These are phyloP conservation scores for Meles meles DNA, from an alignment of 2,113 vertebrate genomes.

Conservation along the genomic window DNA sequence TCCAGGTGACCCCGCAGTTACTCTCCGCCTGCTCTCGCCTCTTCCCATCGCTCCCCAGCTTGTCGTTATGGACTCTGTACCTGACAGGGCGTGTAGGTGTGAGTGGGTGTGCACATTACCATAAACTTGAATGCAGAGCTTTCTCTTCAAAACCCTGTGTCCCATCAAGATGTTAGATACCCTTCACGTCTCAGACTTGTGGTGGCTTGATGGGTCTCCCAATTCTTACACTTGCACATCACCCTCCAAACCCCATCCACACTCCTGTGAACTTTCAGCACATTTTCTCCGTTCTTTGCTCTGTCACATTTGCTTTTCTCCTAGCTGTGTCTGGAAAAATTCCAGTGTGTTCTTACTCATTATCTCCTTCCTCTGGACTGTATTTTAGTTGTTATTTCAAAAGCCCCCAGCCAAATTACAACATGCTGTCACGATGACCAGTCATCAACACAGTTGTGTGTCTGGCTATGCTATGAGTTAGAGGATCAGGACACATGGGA, in stretches of 20 bases:
- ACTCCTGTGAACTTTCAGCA: neutral
- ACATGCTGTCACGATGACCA: neutral
- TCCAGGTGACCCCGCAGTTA: neutral
- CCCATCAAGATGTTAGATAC: neutral
- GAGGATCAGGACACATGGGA: neutral
- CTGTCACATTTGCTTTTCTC: neutral
- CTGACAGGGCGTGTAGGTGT: accelerated
- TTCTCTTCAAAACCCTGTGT: neutral
- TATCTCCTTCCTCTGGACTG: neutral
- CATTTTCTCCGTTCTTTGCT: neutral
- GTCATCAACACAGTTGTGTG: neutral
- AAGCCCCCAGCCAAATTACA: conserved; percentile 6
- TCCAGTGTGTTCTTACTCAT: conserved; percentile 1
- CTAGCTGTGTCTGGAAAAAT: neutral
- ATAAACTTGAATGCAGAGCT: neutral
- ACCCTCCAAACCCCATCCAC: neutral
- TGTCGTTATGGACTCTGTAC: neutral
- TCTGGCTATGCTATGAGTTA: neutral
- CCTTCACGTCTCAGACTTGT: neutral
- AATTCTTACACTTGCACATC: neutral
- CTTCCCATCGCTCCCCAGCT: neutral
- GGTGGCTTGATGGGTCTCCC: neutral
- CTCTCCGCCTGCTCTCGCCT: neutral
- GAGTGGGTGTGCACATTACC: neutral
- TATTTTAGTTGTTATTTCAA: conserved; percentile 46